Evolutionary conservation across 1,140 invertebrate species (phyloP).

Genomic region (Bathynomus jamesi): DNA sequence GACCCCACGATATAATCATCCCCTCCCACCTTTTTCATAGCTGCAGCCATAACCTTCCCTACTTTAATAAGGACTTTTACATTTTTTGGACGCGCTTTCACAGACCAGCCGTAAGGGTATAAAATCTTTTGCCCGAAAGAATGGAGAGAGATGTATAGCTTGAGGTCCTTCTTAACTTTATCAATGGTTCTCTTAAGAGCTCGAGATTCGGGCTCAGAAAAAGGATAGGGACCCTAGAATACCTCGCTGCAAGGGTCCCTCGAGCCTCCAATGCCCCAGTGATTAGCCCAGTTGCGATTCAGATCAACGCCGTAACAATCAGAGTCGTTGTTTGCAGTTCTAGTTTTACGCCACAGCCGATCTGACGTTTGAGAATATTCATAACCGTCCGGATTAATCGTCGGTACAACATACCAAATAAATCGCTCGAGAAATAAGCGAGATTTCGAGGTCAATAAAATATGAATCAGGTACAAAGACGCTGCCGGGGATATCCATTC

Average conservation of each 20-base stretch:
- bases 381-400: conserved; percentile 33
- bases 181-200: conserved; percentile 38
- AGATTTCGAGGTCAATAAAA: background rate
- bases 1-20: conserved; percentile 4
- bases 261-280: conserved; percentile 54
- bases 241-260: conserved; percentile 54
- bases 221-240: conserved; percentile 46
- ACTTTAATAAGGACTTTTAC: background rate
- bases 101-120: conserved; percentile 73
- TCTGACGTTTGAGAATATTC: conserved; percentile 35
- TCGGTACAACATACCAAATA: conserved; percentile 39
- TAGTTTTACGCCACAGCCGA: conserved; percentile 39
- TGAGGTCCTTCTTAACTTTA: conserved; percentile 43
- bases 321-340: conserved; percentile 38
- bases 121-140: conserved; percentile 81
- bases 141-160: conserved; percentile 73
- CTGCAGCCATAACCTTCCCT: conserved; percentile 9
- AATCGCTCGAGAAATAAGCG: background rate
- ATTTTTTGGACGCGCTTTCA: background rate
- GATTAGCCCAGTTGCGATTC: conserved; percentile 38
- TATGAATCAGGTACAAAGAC: background rate
- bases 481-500: background rate
- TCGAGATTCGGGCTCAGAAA: conserved; percentile 42
- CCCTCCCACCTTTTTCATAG: background rate
- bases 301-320: conserved; percentile 39